These are phyloP conservation scores for Ctenochaetus hawaiiensis DNA, from an alignment of 2,797 vertebrate species.

Conservation along the genomic window DNA sequence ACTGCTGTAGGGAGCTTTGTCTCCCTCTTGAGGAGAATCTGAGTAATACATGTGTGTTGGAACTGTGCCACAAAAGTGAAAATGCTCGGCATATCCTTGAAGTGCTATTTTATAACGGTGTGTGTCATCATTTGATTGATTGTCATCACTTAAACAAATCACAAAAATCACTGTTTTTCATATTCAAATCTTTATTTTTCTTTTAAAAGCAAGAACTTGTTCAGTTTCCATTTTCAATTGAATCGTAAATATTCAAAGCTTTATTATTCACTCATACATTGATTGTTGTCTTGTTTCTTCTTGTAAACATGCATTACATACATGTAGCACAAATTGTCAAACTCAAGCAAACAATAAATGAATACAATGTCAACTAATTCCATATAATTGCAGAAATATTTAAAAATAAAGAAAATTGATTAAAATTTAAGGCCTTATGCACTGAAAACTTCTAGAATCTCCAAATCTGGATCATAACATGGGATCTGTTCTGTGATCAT, in stretches of 20 bases:
- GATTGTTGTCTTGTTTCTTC: neutral
- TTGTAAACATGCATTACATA: neutral
- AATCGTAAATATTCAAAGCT: neutral
- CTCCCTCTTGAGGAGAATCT: constrained; percentile 57
- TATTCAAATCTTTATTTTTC: constrained; percentile 6
- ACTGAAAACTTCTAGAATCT: neutral
- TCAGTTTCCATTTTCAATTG: neutral
- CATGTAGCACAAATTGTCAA: neutral
- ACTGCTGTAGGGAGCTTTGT: constrained; percentile 30
- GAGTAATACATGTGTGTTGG: neutral
- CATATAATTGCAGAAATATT: neutral
- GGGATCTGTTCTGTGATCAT: neutral
- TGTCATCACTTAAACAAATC: neutral
- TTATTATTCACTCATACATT: too few relatives aligned
- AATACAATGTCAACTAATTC: neutral
- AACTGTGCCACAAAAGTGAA: neutral
- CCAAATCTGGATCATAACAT: neutral
- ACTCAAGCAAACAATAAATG: neutral
- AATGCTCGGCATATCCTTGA: too few relatives aligned
- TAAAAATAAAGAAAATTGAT: neutral
- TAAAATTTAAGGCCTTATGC: neutral
- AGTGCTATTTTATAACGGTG: neutral
- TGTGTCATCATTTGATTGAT: neutral
- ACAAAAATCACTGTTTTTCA: neutral
- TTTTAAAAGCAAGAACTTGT: neutral